A percentile compares a stretch with the other conserved stretches of the same genome.
Conservation (phyloP, 1,140 invertebrate genomes). For the Onthophagus taurus region DNA sequence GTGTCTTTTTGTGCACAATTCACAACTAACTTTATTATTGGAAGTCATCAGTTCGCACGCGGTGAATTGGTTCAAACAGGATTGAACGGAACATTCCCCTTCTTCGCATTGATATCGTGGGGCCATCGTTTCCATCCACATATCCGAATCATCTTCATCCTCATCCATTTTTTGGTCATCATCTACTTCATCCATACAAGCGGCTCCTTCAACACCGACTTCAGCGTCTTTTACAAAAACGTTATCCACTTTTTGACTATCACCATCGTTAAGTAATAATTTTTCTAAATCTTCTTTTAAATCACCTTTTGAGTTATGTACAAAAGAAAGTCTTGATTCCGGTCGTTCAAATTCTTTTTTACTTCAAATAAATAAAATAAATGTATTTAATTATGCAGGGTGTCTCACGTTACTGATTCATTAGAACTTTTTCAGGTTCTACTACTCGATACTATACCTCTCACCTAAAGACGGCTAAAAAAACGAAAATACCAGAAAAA, state of each 20-base stretch:
- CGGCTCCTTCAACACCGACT: no score
- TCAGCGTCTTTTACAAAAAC: constrained; percentile 23
- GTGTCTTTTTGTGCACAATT: constrained; percentile 73
- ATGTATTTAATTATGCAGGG: no score
- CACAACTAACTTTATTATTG: constrained; percentile 87
- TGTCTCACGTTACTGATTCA: constrained; percentile 11
- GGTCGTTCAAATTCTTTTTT: constrained; percentile 40
- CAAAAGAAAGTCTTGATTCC: constrained; percentile 42
- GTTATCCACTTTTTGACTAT: constrained; percentile 24
- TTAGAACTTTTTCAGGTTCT: no score
- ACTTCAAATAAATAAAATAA: constrained; percentile 15
- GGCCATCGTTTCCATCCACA: constrained; percentile 45
- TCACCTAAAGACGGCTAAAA: no score
- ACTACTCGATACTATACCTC: no score
- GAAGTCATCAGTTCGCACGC: constrained; percentile 78
- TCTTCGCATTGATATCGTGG: constrained; percentile 60
- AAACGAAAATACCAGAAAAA: no score
- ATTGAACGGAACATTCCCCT: constrained; percentile 73
- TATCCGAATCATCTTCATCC: constrained; percentile 29
- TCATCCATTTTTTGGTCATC: constrained; percentile 29
- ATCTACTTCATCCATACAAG: constrained; percentile 19
- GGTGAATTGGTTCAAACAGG: constrained; percentile 88
- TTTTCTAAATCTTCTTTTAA: constrained; percentile 33
- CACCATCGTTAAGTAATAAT: constrained; percentile 29
- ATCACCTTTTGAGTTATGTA: constrained; percentile 28